A percentile compares a stretch with the other conserved stretches of the same genome.
phyloP scores from a whole-genome alignment of 2,113 vertebrate species.

The Cisticola juncidis region DNA sequence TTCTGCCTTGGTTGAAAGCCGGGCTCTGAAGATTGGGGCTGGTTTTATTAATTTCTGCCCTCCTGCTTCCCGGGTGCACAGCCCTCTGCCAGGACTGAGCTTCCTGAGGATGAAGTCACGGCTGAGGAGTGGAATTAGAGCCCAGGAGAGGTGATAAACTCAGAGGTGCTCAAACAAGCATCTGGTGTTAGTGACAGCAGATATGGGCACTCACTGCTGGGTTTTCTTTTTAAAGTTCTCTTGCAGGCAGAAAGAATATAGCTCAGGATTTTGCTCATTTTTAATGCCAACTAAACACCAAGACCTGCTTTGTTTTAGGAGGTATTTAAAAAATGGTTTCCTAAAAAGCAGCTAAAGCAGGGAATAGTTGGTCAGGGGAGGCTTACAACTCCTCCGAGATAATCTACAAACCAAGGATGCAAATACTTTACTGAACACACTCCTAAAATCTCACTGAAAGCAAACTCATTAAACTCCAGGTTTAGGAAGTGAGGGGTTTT shows the following conservation, averaged over 20 bases:
- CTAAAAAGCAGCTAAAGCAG: neutral
- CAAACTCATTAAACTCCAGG: neutral
- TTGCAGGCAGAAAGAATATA: neutral
- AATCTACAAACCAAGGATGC: neutral
- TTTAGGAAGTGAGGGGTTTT: rapidly evolving
- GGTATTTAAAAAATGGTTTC: neutral
- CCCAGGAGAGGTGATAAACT: neutral
- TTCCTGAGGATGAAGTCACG: neutral
- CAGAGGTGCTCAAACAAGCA: neutral
- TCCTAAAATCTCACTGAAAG: neutral
- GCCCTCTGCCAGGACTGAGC: neutral
- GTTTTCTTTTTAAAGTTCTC: neutral
- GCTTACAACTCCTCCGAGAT: rapidly evolving
- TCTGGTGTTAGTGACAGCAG: neutral
- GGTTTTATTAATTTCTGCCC: conserved; percentile 69
- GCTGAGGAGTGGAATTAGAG: neutral
- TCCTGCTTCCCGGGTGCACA: conserved; percentile 13
- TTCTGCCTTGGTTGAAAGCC: conserved; percentile 48
- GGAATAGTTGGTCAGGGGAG: neutral
- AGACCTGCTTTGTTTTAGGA: neutral
- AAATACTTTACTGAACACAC: neutral
- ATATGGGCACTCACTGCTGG: neutral
- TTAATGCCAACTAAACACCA: neutral
- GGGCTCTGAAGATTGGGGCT: conserved; percentile 37
- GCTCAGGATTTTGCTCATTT: neutral